Evolutionary conservation across 2,888 invertebrate species (phyloP).

Genomic region (Cabera pusaria): DNA sequence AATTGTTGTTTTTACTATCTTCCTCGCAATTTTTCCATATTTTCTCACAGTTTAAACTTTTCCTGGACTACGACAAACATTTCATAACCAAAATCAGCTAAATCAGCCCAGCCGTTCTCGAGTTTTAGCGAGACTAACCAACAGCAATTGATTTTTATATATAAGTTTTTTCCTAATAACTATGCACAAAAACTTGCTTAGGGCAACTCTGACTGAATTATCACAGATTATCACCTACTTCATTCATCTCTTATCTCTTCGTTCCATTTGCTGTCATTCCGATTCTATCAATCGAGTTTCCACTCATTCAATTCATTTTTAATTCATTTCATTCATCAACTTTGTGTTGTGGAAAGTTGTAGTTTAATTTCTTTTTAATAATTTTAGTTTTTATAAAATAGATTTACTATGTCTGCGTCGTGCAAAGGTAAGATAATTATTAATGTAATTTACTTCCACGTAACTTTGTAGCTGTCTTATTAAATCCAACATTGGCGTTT

Average conservation of each 20-base stretch:
- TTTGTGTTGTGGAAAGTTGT: slow-evolving; percentile 29
- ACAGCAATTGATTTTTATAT: no score
- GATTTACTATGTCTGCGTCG: slow-evolving; percentile 61
- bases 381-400: slow-evolving; percentile 1
- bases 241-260: slow-evolving; percentile 19
- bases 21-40: no score
- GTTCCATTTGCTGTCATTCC: no score
- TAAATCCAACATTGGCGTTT: not conserved
- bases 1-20: no score
- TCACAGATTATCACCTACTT: slow-evolving; percentile 23
- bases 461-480: no score
- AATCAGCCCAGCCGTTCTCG: no score
- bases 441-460: no score
- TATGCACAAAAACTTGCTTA: not conserved
- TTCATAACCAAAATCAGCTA: no score
- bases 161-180: not conserved
- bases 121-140: no score
- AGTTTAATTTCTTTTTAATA: slow-evolving; percentile 20
- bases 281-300: no score
- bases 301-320: slow-evolving; percentile 7
- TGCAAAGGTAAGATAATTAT: slow-evolving; percentile 60
- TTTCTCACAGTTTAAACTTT: no score
- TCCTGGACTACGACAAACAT: no score
- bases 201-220: slow-evolving; percentile 28
- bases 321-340: slow-evolving; percentile 30